Base-by-base conservation (phyloP, 1,140 invertebrate genomes). In the Wiebesia pumilae region DNA sequence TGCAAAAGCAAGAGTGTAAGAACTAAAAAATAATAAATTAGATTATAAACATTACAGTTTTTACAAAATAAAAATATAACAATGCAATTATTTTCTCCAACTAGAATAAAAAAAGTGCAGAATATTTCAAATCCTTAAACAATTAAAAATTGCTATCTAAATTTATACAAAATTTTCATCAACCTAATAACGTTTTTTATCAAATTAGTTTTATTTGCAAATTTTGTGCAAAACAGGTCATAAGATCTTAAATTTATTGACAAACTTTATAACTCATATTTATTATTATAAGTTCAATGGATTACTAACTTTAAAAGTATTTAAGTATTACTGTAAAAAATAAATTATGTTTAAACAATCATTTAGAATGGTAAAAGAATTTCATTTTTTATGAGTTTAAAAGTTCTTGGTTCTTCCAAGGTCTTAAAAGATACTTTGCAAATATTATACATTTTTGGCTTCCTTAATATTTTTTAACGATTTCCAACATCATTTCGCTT, bases 401-500 rank as follows among this genome's bases (percentile, higher is more conserved):
- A 86, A 81, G 40, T 62, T 79, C 14, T 69, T 24, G 47, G 10
- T 85, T 62, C 40, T 33, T 33, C 78, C 3, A 85, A 86, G 65
- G 73, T 81, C 54, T 81, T 86, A 81, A 78, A 78, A 86, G 67
- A 43, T 82, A 82, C 38, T 83, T 87, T 87, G 81, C 71, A 83
- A 87, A 83, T 87, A 83, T 80, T 87, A 77, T 73, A 87, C 75
- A 83, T 79, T 87, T 87, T 87, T 86, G 80, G 85, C 71, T 83
- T 87, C 38, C 58, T 83, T 71, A 87, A 69, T 83, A 82, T 79
- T 65, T 86, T 54, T 62, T 54, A 81, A 81, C 80, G 54, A 78
- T 82, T 82, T 65, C 38, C 73, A 86, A 77, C 69, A 75, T 86
- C 78, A 86, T 75, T 75, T 43, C 43, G 58, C 80, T 82, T 78